These are phyloP conservation scores for Herpailurus yagouaroundi DNA, from an alignment of 2,113 vertebrate species.

Conservation along the genomic window DNA sequence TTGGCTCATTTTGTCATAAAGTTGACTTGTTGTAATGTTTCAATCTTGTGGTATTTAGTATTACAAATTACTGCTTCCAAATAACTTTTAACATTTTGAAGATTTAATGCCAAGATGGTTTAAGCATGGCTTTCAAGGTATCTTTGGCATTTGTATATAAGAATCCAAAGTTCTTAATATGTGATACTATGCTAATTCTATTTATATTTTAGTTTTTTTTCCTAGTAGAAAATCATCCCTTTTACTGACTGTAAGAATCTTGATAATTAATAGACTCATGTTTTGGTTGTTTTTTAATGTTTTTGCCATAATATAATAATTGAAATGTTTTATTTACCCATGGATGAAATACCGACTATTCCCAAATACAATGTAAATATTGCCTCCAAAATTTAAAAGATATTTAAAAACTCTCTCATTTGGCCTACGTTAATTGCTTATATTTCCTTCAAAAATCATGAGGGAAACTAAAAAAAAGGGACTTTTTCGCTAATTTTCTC, in stretches of 20 bases:
- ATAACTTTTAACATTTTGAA: background rate
- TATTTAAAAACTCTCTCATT: background rate
- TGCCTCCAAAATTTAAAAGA: slow-evolving; percentile 41
- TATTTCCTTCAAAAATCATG: slow-evolving; percentile 20
- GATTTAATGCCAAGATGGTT: background rate
- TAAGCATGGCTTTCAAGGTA: background rate
- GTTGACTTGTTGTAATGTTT: slow-evolving; percentile 27
- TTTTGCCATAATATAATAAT: slow-evolving; percentile 46
- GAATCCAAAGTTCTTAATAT: background rate
- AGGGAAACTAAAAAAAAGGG: background rate
- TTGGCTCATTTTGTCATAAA: background rate
- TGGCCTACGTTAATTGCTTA: background rate
- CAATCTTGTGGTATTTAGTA: background rate
- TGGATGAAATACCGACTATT: slow-evolving; percentile 32
- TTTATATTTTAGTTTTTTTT: slow-evolving; percentile 18
- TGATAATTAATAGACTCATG: background rate
- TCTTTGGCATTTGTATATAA: background rate
- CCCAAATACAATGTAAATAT: slow-evolving; percentile 26
- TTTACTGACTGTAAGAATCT: background rate
- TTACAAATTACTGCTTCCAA: slow-evolving; percentile 22
- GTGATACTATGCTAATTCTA: background rate
- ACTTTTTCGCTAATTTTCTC: background rate
- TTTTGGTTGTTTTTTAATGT: background rate
- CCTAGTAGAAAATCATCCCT: background rate
- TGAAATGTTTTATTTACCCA: slow-evolving; percentile 66